Base-by-base conservation (phyloP, 2,888 invertebrate species). In the Tillus elongatus region DNA sequence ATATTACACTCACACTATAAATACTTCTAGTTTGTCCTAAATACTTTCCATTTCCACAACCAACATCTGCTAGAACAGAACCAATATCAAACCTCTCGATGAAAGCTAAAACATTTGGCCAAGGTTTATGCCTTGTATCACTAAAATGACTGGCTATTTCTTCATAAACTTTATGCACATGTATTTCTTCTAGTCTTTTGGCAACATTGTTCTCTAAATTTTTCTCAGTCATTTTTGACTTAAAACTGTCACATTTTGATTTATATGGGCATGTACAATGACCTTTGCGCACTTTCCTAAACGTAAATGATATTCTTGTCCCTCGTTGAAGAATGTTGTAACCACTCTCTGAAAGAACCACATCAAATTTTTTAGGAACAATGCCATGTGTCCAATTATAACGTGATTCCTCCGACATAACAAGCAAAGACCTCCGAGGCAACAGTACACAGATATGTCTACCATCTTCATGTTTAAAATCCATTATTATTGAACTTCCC, bases 41-140 rank as follows among this genome's bases (percentile, higher is more conserved):
- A 65, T 98, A 97, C 72, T 98, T 99, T 27, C 97, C 98, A 70
- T 98, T 98, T 6, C 98, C 98, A 64, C 96, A 95, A 3, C 98
- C 98, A 24, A 96, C 77, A 66, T 99, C 98, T 3, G 93, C 58
- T 9, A 97, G 59, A 6, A 92, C 58, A 1, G 84, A 76, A 1
- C 85, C 87, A 0, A 61, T 39, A 0, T 74, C 61, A 44, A 90
- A 75, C 3, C 67, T 68, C 10, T 73, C 63, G 15, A 92, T 67
- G 67, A 97, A 98, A 46, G 81, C 69, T 1, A 77, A 69, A 1
- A 98, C 92, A 46, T 79, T 79, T 0, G 93, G 95, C 98, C 98
- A 98, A 11, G 88, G 85, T 52, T 83, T 86, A 63, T 92, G 90
- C 9, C 98, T 73, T 0, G 97, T 98, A 50, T 84, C 82, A 62